phyloP scores from a whole-genome alignment of 2,797 vertebrate species.

The Pteronotus mesoamericanus region DNA sequence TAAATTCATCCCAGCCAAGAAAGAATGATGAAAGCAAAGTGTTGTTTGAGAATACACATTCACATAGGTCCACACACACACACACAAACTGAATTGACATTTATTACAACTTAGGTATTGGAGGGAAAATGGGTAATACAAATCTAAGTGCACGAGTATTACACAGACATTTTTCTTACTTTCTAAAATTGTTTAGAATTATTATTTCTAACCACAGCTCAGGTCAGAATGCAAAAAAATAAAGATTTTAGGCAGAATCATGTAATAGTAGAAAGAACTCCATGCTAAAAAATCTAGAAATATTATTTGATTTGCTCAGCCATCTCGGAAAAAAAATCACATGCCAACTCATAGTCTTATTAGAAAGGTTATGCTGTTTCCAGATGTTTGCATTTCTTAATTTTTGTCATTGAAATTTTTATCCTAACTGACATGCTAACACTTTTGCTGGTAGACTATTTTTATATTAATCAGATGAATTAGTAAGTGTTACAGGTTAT shows the following conservation, averaged over 20 bases:
- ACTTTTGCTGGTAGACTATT: background rate
- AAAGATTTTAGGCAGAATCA: background rate
- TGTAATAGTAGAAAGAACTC: background rate
- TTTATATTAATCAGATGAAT: background rate
- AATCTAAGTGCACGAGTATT: background rate
- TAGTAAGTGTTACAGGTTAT: background rate
- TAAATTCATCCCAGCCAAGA: background rate
- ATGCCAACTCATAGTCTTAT: background rate
- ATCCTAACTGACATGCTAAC: background rate
- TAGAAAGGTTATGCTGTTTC: background rate
- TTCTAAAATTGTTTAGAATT: background rate
- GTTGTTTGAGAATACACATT: background rate
- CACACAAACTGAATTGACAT: background rate
- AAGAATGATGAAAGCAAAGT: background rate
- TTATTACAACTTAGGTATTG: background rate
- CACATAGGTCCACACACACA: background rate
- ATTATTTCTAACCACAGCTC: background rate
- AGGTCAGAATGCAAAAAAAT: background rate
- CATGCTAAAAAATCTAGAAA: background rate
- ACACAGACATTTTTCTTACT: background rate
- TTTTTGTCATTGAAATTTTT: background rate
- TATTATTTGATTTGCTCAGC: background rate
- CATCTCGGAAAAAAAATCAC: background rate
- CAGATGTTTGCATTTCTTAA: background rate
- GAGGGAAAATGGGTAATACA: background rate